Percentiles rank a stretch among this genome's conserved stretches.
Conservation (phyloP, 2,113 vertebrate species). For the Hipposideros armiger region DNA sequence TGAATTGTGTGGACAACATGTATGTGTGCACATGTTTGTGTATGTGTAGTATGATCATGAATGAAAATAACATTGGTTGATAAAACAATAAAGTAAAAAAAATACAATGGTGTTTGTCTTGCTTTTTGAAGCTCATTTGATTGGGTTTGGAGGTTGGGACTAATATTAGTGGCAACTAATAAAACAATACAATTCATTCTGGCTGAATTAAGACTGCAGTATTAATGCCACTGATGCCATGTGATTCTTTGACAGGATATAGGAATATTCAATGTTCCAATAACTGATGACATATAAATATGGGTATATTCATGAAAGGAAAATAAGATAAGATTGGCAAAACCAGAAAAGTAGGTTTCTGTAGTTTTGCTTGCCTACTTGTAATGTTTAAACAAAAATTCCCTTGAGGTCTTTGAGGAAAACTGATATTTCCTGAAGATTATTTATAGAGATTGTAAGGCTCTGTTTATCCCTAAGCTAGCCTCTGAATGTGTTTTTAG, state of each 20-base stretch:
- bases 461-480: neutral
- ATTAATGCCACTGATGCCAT: neutral
- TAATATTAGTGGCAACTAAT: neutral
- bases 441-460: neutral
- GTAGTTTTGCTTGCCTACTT: neutral
- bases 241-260: neutral
- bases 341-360: neutral
- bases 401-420: neutral
- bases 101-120: fast-evolving
- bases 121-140: neutral
- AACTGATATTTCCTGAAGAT: neutral
- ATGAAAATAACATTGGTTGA: neutral
- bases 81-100: neutral
- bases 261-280: neutral
- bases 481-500: neutral
- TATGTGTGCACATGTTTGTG: neutral
- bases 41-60: neutral
- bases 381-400: neutral
- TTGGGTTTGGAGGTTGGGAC: neutral
- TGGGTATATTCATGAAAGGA: neutral
- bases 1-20: neutral
- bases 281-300: neutral
- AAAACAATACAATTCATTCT: neutral
- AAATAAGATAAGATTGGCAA: neutral
- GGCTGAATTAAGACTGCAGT: neutral